A percentile compares a stretch with the other conserved stretches of the same genome.
Conservation (phyloP, 2,797 vertebrate genomes). For the Centropyge bicolor region DNA sequence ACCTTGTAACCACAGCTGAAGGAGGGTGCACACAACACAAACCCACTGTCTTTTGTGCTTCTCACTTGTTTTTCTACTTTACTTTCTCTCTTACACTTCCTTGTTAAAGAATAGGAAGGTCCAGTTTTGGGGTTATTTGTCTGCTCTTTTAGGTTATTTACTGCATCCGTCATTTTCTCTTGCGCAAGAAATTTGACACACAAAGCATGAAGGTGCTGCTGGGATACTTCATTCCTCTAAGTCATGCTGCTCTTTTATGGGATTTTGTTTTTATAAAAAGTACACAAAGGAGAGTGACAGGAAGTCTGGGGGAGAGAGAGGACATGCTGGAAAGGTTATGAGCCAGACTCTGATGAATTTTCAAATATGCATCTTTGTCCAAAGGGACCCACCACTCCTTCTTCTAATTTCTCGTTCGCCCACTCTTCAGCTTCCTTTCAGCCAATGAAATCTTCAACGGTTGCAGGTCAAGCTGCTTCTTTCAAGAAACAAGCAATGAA, state of each 20-base stretch:
- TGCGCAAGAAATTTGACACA: slow-evolving; percentile 7
- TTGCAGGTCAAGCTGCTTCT: slow-evolving; percentile 24
- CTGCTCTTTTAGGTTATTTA: neutral
- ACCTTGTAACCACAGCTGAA: slow-evolving; percentile 40
- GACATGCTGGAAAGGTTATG: slow-evolving; percentile 40
- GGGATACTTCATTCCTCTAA: slow-evolving; percentile 2
- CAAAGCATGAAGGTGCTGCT: slow-evolving; percentile 14
- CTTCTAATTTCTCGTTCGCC: slow-evolving; percentile 13
- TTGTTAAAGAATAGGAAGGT: neutral
- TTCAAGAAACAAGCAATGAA: slow-evolving; percentile 7
- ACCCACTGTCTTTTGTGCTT: slow-evolving; percentile 17
- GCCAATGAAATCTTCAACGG: slow-evolving; percentile 7
- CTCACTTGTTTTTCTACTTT: neutral
- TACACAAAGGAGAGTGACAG: slow-evolving; percentile 31
- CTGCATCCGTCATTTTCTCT: slow-evolving; percentile 5
- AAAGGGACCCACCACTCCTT: slow-evolving; percentile 40
- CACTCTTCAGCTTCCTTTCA: slow-evolving; percentile 36
- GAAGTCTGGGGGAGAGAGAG: slow-evolving; percentile 38
- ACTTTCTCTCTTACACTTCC: neutral
- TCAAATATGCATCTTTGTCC: slow-evolving; percentile 54
- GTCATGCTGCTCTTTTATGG: slow-evolving; percentile 23
- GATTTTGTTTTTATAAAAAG: slow-evolving; percentile 39
- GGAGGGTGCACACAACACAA: slow-evolving; percentile 26
- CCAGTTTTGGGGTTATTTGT: neutral
- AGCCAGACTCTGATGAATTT: slow-evolving; percentile 46